These are phyloP conservation scores for Coregonus clupeaformis DNA, from an alignment of 2,113 vertebrate genomes.

Conservation along the genomic window DNA sequence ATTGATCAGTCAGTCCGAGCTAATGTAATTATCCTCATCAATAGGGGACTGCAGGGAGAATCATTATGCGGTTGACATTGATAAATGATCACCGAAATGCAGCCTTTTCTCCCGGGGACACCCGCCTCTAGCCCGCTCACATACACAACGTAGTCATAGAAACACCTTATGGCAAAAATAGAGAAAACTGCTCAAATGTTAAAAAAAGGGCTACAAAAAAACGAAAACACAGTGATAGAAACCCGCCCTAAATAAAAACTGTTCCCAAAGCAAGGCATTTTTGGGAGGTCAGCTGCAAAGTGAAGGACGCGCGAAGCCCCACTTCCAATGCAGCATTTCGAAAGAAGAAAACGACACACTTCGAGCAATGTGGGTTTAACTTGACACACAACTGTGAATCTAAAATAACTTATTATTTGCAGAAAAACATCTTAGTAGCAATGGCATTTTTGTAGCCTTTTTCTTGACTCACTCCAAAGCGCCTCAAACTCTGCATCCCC, in stretches of 20 bases:
- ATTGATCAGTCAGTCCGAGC: constrained; percentile 99
- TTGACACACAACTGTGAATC: constrained; percentile 26
- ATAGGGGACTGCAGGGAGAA: constrained; percentile 99
- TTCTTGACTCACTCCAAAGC: too few species aligned
- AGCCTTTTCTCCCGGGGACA: constrained; percentile 92
- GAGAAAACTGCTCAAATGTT: constrained; percentile 74
- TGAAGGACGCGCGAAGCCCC: constrained; percentile 51
- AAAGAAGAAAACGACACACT: constrained; percentile 22
- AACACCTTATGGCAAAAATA: constrained; percentile 85
- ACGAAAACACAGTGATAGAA: constrained; percentile 24
- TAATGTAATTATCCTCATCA: constrained; percentile 99
- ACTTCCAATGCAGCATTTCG: constrained; percentile 53
- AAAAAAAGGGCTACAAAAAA: constrained; percentile 46
- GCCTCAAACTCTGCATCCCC: background rate
- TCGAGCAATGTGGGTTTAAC: background rate
- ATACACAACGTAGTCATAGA: constrained; percentile 93
- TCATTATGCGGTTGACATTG: constrained; percentile 99
- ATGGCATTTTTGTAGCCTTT: too few species aligned
- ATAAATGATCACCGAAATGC: constrained; percentile 99
- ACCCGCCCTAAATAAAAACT: constrained; percentile 29
- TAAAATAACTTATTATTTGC: background rate
- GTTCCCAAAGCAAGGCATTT: constrained; percentile 57
- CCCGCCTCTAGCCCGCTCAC: constrained; percentile 86
- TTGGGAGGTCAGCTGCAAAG: constrained; percentile 65
- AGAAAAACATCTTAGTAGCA: background rate